phyloP scores from a whole-genome alignment of 1,140 invertebrate species.

The Laupala kohalensis region DNA sequence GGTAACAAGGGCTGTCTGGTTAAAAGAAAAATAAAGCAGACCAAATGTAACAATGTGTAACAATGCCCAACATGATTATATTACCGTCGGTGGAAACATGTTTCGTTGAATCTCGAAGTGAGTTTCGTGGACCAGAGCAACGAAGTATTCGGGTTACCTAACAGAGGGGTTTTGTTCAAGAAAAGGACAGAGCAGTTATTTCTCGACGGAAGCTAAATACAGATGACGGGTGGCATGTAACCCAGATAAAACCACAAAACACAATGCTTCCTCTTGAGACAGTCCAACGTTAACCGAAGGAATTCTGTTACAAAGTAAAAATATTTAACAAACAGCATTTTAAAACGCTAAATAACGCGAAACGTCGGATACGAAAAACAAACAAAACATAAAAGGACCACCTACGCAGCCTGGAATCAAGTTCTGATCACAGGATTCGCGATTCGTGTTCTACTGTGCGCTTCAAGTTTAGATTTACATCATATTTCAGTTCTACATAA shows the following conservation, averaged over 20 bases:
- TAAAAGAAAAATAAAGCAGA: too few species aligned
- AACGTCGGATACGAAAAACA: not conserved
- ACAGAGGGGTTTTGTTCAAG: not conserved
- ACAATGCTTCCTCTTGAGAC: not conserved
- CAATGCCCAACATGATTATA: too few species aligned
- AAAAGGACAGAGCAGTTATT: not conserved
- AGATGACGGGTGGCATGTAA: not conserved
- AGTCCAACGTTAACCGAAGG: not conserved
- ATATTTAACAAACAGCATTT: not conserved
- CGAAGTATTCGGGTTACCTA: not conserved
- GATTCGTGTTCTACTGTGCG: too few species aligned
- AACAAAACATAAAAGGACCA: not conserved
- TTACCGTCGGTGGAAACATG: too few species aligned
- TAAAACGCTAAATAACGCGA: not conserved
- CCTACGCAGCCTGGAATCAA: too few species aligned
- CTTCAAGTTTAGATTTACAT: too few species aligned
- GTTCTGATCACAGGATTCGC: too few species aligned
- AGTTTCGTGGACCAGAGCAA: not conserved
- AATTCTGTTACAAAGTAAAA: not conserved
- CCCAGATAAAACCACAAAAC: not conserved
- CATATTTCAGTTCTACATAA: too few species aligned
- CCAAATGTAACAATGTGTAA: too few species aligned
- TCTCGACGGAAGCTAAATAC: not conserved
- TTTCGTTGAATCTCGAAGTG: too few species aligned
- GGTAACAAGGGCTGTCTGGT: too few species aligned